These are phyloP conservation scores for Silurus aristotelis DNA, from an alignment of 2,797 vertebrate genomes.

Conservation along the genomic window DNA sequence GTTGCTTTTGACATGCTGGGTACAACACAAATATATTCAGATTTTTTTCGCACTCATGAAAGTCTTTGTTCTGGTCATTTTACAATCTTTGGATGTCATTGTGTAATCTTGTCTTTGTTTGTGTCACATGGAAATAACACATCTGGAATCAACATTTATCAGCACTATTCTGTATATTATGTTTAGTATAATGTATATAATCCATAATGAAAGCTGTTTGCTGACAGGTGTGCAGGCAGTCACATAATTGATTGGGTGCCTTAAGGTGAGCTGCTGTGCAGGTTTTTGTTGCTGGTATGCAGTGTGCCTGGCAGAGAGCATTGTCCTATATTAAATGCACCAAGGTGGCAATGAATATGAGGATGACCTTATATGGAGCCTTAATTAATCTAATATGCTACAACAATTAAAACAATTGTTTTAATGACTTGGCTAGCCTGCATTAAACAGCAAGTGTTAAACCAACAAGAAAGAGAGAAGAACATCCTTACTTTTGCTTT, in stretches of 20 bases:
- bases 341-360: conserved; percentile 3
- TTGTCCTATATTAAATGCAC: background rate
- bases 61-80: background rate
- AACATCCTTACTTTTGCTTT: background rate
- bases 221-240: background rate
- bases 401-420: conserved; percentile 55
- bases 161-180: background rate
- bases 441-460: conserved; percentile 39
- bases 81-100: background rate
- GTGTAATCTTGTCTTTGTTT: background rate
- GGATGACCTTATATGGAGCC: conserved; percentile 28
- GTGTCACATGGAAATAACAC: background rate
- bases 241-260: background rate
- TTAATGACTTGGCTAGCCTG: conserved; percentile 43
- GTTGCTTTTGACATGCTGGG: background rate
- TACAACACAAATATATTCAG: background rate
- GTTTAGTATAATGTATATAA: background rate
- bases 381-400: conserved; percentile 50
- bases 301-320: background rate
- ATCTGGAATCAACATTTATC: background rate
- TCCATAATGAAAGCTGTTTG: background rate
- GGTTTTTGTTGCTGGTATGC: background rate
- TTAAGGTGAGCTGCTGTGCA: background rate
- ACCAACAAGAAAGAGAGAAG: background rate
- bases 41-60: background rate